Base-by-base conservation (phyloP, 92 coral and sea anemone species). In the Zoanthus gigantus region DNA sequence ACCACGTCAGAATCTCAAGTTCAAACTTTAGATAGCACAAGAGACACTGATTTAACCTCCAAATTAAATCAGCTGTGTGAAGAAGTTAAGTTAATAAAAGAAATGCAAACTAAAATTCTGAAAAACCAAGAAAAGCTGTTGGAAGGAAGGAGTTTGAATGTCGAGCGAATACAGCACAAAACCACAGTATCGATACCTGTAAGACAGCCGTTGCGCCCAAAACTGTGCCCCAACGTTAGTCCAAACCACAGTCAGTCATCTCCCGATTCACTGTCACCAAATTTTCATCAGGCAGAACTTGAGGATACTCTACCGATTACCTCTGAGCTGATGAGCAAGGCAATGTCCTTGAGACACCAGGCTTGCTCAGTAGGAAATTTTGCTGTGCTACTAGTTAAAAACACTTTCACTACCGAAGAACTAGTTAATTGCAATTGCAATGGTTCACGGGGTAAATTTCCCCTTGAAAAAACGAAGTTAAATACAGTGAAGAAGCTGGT, bases 391-490 rank as follows among this genome's bases (percentile, higher is more conserved):
- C 45, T 87, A 42, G 79, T 87, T 47, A 67, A 71, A 32, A 79
- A 34, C 18, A 30, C 78, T 5, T 87, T 87, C 58, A 50, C 65
- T 1, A 42, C 2, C 0, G 58, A 71, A 30, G 81, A 87, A 69
- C 11, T 53, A 79, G 57, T 87, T n/a, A 79, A 87, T 44, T 28
- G 61, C 56, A 87, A 87, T 71, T 78, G 90, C 34, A 87, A 68
- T 65, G 86, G 86, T 74, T 10, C 61, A 45, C 45, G 79, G 44
- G 42, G 34, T 63, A 87, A 78, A 73, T 37, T 52, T 32, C 78
- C 71, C 15, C 52, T 87, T n/a, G 52, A 78, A 46, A 15, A 60
- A 46, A n/a, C 13, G 5, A 68, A 69, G 53, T 34, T 87, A 23
- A 31, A 48, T 29, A 47, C 63, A 17, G 71, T 77, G 6, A 6